Percentiles rank a stretch among this genome's conserved stretches.
These are phyloP conservation scores for Drosophila guanche DNA, from an alignment of 1,140 invertebrate genomes.

Conservation along the genomic window DNA sequence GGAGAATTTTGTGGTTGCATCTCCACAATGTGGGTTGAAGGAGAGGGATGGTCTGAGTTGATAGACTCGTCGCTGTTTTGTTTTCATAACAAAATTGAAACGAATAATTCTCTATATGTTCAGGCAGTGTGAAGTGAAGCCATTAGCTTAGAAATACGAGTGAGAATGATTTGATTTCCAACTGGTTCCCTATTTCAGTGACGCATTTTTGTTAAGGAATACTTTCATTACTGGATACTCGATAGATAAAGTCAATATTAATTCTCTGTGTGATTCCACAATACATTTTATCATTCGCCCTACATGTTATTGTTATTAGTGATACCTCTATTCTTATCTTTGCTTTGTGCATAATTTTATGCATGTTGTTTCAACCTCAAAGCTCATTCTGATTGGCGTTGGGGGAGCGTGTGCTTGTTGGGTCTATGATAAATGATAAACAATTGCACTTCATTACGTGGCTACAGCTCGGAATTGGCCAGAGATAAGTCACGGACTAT, in stretches of 20 bases:
- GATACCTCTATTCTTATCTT: background rate
- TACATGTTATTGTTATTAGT: background rate
- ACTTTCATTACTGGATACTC: background rate
- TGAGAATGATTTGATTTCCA: background rate
- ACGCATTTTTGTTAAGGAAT: too few relatives aligned
- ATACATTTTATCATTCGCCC: conserved; percentile 10
- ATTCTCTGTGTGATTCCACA: background rate
- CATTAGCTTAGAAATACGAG: background rate
- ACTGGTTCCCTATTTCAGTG: too few relatives aligned
- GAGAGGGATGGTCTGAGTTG: background rate
- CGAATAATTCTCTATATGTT: background rate
- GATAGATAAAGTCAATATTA: conserved; percentile 6
- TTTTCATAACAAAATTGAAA: background rate
- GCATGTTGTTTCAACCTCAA: conserved; percentile 4
- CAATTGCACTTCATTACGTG: conserved; percentile 30
- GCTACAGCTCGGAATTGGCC: background rate
- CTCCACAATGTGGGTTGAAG: background rate
- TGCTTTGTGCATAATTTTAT: background rate
- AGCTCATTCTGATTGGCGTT: background rate
- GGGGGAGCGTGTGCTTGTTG: background rate
- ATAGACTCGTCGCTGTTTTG: background rate
- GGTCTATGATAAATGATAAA: conserved; percentile 8
- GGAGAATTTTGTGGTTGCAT: conserved; percentile 3
- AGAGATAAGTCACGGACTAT: conserved; percentile 15
- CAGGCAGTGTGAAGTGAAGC: background rate